Evolutionary conservation across 2,888 invertebrate genomes (phyloP).

Genomic region (Pheosia tremula): DNA sequence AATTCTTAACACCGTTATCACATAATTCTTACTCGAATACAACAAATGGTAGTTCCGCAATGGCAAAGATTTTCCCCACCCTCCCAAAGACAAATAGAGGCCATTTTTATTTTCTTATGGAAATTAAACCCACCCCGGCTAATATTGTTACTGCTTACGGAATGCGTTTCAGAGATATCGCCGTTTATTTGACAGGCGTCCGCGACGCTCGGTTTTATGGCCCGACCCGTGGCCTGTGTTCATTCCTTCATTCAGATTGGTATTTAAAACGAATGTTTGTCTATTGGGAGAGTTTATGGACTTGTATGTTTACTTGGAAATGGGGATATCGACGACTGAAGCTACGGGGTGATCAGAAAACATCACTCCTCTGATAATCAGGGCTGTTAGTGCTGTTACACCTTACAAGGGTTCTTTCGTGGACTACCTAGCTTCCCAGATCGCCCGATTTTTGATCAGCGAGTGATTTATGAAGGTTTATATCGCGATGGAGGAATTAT

Average conservation of each 20-base stretch:
- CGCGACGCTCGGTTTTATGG: not conserved
- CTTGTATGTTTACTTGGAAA: not conserved
- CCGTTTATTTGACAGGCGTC: conserved; percentile 21
- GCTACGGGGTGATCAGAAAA: too few relatives aligned
- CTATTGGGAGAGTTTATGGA: not conserved
- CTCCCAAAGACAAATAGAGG: conserved; percentile 13
- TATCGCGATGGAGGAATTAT: too few relatives aligned
- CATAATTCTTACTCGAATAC: not conserved
- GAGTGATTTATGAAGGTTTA: too few relatives aligned
- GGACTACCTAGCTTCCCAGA: too few relatives aligned
- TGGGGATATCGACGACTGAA: not conserved
- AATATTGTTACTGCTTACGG: conserved; percentile 21
- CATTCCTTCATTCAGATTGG: not conserved
- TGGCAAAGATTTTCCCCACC: conserved; percentile 9
- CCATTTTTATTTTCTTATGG: conserved; percentile 24
- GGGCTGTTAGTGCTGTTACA: too few relatives aligned
- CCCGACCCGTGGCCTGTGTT: not conserved
- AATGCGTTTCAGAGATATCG: conserved; percentile 13
- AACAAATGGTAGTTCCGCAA: not conserved
- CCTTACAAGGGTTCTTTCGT: too few relatives aligned
- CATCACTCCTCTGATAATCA: too few relatives aligned
- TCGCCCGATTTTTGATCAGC: too few relatives aligned
- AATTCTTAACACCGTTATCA: too few relatives aligned
- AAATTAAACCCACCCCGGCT: conserved; percentile 15
- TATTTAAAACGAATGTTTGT: not conserved